Evolutionary conservation across 2,113 vertebrate species (phyloP), one percentile per base, ranked within the genome.

Genomic region (Cephalopterus ornatus): DNA sequence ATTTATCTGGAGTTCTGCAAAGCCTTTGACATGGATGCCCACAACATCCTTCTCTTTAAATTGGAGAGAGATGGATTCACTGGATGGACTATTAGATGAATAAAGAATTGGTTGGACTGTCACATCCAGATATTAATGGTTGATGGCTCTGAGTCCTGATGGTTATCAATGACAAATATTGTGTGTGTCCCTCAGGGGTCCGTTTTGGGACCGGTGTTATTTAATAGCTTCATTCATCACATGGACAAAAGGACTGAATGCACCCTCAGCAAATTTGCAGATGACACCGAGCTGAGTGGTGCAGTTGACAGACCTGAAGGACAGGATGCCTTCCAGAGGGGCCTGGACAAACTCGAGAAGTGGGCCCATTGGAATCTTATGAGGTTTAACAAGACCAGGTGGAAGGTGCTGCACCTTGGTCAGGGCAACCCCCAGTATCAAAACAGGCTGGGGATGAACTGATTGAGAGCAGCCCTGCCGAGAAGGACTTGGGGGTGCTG

Each of bases 351-450:
- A 17, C 28, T 49, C 7, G 2, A 79, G 16, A 75, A 76, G 17
- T 27, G 41, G 14, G n/a, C 30, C 21, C n/a, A 55, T 27, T 30
- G 11, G 12, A 76, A 76, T 14, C 12, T 49, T 21, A 41, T 0
- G 2, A 68, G 11, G 30, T 55, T 41, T 89, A 47, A 68, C 14
- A 82, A 62, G 39, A 53, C 13, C 30, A 39, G 53, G n/a, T 13
- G 9, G 55, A 70, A 62, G 26, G 47, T 19, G n/a, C 21, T 83
- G 14, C 47, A 47, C 11, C 26, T 22, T n/a, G 39, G 30, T 2
- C 21, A 7, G 17, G 55, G 9, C 62, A 68, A 12, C 5, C 11
- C 4, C 35, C 0, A 0, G 3, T 33, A 37, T 28, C 14, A 49
- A 32, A 15, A 35, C 30, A 35, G 41, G 18, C 41, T 27, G 13